Evolutionary conservation across 2,888 invertebrate genomes (phyloP), one percentile per base, ranked within the genome.

Genomic region (Agrypnus murinus): DNA sequence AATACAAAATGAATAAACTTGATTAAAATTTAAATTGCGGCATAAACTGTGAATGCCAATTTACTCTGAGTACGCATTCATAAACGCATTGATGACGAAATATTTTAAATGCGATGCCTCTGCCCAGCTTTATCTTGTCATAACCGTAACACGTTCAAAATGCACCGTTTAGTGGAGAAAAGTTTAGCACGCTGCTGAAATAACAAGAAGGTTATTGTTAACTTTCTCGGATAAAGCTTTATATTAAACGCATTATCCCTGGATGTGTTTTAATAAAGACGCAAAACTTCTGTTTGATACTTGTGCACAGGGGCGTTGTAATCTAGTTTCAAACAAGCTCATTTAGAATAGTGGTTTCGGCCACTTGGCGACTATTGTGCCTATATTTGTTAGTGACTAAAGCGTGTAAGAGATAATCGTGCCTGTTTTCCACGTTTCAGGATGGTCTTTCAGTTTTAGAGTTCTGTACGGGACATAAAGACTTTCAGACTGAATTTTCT

Each of bases 1-100:
- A 68, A 68, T 68, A 68, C 68, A 63, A 63, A 68, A 68, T 63
- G 68, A 63, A 68, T 63, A 68, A 68, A 62, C 63, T 68, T 68
- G 63, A 68, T 68, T 68, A 68, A 68, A 68, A 68, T 68, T 68
- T 68, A 68, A 68, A 68, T 68, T 68, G 63, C 57, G 32, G 46
- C 57, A 68, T 68, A 63, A 68, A 68, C 63, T 53, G 63, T 62
- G 57, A 68, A 68, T 68, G 63, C 48, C 68, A 68, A 68, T 63
- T 63, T 68, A 57, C 57, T 55, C 34, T 14, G 55, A 62, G 57
- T 38, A 57, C 45, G 63, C 67, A 57, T 50, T 55, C 60, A 60
- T 60, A 67, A 67, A 67, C 58, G 40, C 40, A 66, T 66, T 43
- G 57, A 60, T n/a, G 48, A 50, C 67, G n/a, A 62, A 53, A 62